Base-by-base conservation (phyloP, 2,888 invertebrate genomes). In the Pandemis cinnamomeana region DNA sequence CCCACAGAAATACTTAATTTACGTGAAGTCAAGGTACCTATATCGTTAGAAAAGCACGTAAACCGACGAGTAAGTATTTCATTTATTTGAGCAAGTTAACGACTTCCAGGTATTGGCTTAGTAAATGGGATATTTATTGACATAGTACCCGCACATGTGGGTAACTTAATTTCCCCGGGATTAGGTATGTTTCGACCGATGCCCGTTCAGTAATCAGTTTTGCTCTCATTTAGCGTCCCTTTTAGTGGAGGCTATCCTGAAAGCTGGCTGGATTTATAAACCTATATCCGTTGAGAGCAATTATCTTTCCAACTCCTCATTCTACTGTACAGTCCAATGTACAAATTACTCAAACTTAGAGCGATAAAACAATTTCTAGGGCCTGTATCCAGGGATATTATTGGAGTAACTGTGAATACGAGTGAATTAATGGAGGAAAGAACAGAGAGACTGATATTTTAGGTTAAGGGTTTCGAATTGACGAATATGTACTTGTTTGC, bases 131-230 rank as follows among this genome's bases (percentile, higher is more conserved):
- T 74, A 74, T 74, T 74, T 71, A 71, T 71, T 67, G 74, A 71
- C 71, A 62, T 62, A 74, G 74, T 74, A 74, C 73, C 27, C 67
- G 53, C 42, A 44, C 70, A 62, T 66, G 66, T 71, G 67, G 71
- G 74, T 74, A 74, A 74, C 70, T 71, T 74, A 74, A 74, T 74
- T 71, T 71, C 53, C 66, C 58, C 66, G 53, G 74, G 70, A 76
- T 76, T 76, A 71, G 64, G 67, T 66, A 69, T 69, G 67, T 73
- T 69, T 74, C 71, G 69, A 67, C 71, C 74, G 73, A 61, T 53
- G 73, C 72, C 53, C 72, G 67, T 53, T 63, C 63, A n/a, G 71
- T 76, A 76, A 76, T 76, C 71, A 73, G 71, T 74, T 76, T 76
- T 71, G 27, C 71, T 64, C 53, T 61, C 66, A 70, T 74, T 74